A percentile compares a stretch with the other conserved stretches of the same genome.
Evolutionary conservation across 2,888 invertebrate genomes (phyloP).

Genomic region (Lissocephala sabroskyi): DNA sequence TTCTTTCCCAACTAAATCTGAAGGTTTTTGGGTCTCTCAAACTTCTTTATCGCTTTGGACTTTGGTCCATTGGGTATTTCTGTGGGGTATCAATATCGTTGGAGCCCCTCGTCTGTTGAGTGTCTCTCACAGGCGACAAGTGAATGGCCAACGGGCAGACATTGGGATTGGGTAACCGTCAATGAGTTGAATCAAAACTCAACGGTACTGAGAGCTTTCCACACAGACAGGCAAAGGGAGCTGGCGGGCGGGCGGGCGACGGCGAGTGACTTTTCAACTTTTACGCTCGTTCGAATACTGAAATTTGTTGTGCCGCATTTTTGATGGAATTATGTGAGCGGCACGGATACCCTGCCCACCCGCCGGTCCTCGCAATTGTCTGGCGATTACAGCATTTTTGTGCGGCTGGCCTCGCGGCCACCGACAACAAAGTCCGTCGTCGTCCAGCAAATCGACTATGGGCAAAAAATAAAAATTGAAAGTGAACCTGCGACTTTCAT

Average conservation of each 20-base stretch:
- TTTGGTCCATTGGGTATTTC: too few species aligned
- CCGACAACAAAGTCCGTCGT: conserved; percentile 5
- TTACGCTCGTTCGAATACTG: conserved; percentile 28
- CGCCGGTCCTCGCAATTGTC: not conserved
- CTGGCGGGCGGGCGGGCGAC: too few species aligned
- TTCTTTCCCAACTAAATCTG: too few species aligned
- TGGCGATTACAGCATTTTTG: conserved; percentile 54
- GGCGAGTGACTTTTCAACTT: conserved; percentile 53
- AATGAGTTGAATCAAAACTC: conserved; percentile 11
- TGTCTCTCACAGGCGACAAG: too few species aligned
- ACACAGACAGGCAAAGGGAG: too few species aligned
- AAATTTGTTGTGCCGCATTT: not conserved
- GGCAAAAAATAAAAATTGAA: conserved; percentile 39
- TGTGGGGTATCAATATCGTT: too few species aligned
- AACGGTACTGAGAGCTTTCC: too few species aligned
- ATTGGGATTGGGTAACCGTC: conserved; percentile 2
- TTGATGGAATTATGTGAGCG: not conserved
- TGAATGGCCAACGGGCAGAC: conserved; percentile 4
- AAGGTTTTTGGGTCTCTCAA: too few species aligned
- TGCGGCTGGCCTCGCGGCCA: conserved; percentile 56
- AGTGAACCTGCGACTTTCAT: conserved; percentile 50
- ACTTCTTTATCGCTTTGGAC: too few species aligned
- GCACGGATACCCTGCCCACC: not conserved
- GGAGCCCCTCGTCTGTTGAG: too few species aligned
- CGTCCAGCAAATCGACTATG: not conserved